phyloP scores from a whole-genome alignment of 2,113 vertebrate species.

The Fulmarus glacialis region DNA sequence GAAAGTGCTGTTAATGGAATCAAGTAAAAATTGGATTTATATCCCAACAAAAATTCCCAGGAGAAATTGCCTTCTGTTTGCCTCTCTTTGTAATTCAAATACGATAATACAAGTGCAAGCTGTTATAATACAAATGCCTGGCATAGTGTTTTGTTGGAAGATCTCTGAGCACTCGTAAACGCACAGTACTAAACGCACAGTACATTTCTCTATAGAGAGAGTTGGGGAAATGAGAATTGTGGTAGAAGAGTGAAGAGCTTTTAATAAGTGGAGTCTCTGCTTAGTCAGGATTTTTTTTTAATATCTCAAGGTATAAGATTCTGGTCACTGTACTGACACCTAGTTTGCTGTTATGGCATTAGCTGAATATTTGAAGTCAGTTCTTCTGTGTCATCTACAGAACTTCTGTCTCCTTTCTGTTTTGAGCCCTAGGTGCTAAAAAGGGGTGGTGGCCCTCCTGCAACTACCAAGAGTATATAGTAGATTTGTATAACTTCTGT shows the following conservation, averaged over 20 bases:
- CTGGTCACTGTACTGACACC: neutral
- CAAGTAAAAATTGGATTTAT: slow-evolving; percentile 45
- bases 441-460: neutral
- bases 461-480: no score
- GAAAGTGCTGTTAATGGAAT: slow-evolving; percentile 24
- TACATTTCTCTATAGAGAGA: neutral
- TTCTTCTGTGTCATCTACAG: neutral
- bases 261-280: neutral
- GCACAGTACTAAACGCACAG: neutral
- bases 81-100: slow-evolving; percentile 40
- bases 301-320: neutral
- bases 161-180: neutral
- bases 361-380: neutral
- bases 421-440: accelerated
- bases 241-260: neutral
- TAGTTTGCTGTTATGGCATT: neutral
- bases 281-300: neutral
- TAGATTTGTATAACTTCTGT: neutral
- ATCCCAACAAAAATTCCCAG: slow-evolving; percentile 12
- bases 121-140: neutral
- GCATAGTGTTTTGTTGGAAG: neutral
- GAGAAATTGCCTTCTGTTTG: slow-evolving; percentile 6
- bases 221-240: neutral
- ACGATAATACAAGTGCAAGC: neutral
- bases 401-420: neutral